phyloP scores from a whole-genome alignment of 2,888 invertebrate genomes.

The Gymnoscelis rufifasciata region DNA sequence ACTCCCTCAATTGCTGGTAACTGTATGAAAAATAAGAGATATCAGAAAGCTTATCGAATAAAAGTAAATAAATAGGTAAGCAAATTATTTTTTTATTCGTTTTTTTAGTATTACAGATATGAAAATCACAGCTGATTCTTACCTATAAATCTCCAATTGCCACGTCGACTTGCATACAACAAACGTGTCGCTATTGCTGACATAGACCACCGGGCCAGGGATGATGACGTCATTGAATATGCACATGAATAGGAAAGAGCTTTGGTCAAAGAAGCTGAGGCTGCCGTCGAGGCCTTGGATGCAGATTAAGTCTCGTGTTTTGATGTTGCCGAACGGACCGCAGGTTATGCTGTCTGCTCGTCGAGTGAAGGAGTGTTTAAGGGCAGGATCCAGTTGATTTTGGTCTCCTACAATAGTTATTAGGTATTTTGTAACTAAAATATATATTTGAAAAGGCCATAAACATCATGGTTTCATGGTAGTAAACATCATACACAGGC shows the following conservation, averaged over 20 bases:
- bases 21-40: conserved; percentile 70
- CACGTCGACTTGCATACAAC: conserved; percentile 89
- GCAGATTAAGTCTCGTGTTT: conserved; percentile 92
- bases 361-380: conserved; percentile 89
- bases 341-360: conserved; percentile 87
- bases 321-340: conserved; percentile 92
- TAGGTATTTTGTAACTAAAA: too few species aligned
- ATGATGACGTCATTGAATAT: conserved; percentile 88
- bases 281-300: conserved; percentile 94
- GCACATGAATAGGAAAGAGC: conserved; percentile 90
- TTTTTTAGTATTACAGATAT: too few species aligned
- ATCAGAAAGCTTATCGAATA: too few species aligned
- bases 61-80: not conserved
- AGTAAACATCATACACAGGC: too few species aligned
- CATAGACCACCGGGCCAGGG: conserved; percentile 91
- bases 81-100: too few species aligned
- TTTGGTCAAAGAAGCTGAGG: conserved; percentile 94
- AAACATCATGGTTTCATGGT: too few species aligned
- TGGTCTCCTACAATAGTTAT: conserved; percentile 79
- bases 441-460: too few species aligned
- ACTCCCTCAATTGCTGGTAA: conserved; percentile 88
- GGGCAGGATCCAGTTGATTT: conserved; percentile 82
- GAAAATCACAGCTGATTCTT: conserved; percentile 35
- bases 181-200: conserved; percentile 90
- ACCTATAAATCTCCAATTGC: conserved; percentile 93